Evolutionary conservation across 23 tunicate genomes (phyloP), one percentile per base, ranked within the genome.

Genomic region (Ascidia mentula): DNA sequence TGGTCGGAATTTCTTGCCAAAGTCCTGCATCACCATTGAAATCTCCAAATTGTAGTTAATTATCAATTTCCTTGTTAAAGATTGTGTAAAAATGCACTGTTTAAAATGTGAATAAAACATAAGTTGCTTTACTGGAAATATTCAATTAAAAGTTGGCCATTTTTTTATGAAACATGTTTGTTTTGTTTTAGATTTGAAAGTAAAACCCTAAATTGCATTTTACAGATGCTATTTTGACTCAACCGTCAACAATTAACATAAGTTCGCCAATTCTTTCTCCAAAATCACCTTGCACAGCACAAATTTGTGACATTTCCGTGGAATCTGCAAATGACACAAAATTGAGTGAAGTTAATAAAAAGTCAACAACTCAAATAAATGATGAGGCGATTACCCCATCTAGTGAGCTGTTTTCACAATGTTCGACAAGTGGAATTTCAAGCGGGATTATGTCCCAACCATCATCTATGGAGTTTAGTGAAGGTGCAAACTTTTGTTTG

Each of bases 401-500:
- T 53, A 53, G 65, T 53, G 65, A 53, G 65, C 65, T 53, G 13
- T 53, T 53, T 20, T 53, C 65, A 5, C 65, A 53, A 9, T 53
- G 65, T 53, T 53, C 65, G 24, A 53, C 65, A 53, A 81, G 86
- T 45, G 92, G 92, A 26, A 73, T 87, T 9, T 87, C 85, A 24
- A 87, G 84, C 65, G 59, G 71, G 12, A 37, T 70, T 28, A 37
- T 37, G 46, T 71, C 92, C 9, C 76, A 75, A 79, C 92, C 92
- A 39, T 40, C 83, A 1, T 87, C 92, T 18, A 87, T 87, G 92
- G 92, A 87, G 31, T 87, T 87, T 81, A 85, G 82, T 38, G 92
- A 87, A 69, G 76, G 92, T 81, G n/a, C n/a, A n/a, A n/a, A n/a
- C n/a, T n/a, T n/a, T n/a, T n/a, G n/a, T n/a, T n/a, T n/a, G n/a